Evolutionary conservation across 2,888 invertebrate species (phyloP), one percentile per base, ranked within the genome.

Genomic region (Phengaris arion): DNA sequence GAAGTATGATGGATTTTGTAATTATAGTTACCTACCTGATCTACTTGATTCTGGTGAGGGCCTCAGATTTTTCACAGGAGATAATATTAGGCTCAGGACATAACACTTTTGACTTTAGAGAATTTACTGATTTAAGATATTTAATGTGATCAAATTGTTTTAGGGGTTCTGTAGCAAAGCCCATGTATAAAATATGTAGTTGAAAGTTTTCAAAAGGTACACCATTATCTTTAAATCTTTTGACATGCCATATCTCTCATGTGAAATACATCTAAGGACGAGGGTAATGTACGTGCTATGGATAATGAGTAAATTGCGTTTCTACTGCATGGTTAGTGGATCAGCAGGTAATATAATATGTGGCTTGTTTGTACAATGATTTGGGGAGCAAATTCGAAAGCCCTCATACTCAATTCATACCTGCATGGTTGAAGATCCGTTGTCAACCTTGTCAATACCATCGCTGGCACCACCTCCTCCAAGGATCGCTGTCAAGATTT

Each of bases 401-500:
- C 78, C 76, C 76, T 51, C 74, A 77, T 70, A n/a, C 55, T 72
- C 22, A 57, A 68, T 77, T 75, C 77, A 86, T 95, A 98, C 98
- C 97, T 97, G 98, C 96, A 98, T 97, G 77, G 98, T 97, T 22
- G 96, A 96, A 79, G 96, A 96, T 84, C 96, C 97, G 87, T 97
- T 97, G 91, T 98, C 98, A 77, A 98, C 97, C 91, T 98, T 98
- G 89, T 98, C 98, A 88, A 98, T 97, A 77, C 97, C 97, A 85
- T 97, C 97, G 82, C 95, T 95, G 70, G 95, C 95, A 55, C 95
- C 96, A 55, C 96, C 96, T 77, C 97, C 97, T 74, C 97, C 97
- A 76, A 98, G 94, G 81, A 98, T 94, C 57, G 97, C 97, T 51
- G 97, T 97, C 79, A 98, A 94, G 83, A 98, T 96, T 90, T 97